Evolutionary conservation across 2,888 invertebrate species (phyloP), one percentile per base, ranked within the genome.

Genomic region (Eupithecia vulgata): DNA sequence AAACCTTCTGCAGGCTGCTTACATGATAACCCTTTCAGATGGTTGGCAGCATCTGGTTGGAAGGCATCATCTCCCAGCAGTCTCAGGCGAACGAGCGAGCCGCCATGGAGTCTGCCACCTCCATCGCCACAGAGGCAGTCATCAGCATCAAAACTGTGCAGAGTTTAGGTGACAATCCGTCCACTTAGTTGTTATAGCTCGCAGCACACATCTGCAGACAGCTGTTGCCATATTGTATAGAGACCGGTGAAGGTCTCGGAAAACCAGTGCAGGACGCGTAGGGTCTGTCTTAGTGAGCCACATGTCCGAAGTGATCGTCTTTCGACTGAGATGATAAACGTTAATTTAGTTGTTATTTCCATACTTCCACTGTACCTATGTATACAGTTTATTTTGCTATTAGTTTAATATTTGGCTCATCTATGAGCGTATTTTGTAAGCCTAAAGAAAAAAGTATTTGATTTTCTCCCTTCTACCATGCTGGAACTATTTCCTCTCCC

Each of bases 101-200:
- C 3, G 95, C 96, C 1, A 95, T 96, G 93, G 96, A 96, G 76
- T 88, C 93, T 0, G 96, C 96, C 0, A 95, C 96, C 8, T 91
- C 95, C 71, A 94, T 96, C 30, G 96, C 96, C 1, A 95, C 96
- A 0, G 96, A 96, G 84, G 96, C 96, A 0, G 95, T 96, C 35
- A 94, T 95, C 75, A 96, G 96, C 80, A 96, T 96, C 71, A 94
- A 95, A 80, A 96, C 96, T 2, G 96, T 96, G 0, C 96, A 96
- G 66, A 95, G 96, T 81, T 92, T 96, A 74, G 95, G 96, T 88
- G 21, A 64, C 12, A 10, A 52, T 21, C 48, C n/a, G 48, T 10
- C 10, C 48, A 52, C 10, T n/a, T 52, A 45, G 17, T 42, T 17
- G 15, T 45, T 48, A 7, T 45, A 45, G 45, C 45, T 45, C 48